These are phyloP conservation scores for Drosophila seguyi DNA, from an alignment of 1,140 invertebrate species.

Conservation along the genomic window DNA sequence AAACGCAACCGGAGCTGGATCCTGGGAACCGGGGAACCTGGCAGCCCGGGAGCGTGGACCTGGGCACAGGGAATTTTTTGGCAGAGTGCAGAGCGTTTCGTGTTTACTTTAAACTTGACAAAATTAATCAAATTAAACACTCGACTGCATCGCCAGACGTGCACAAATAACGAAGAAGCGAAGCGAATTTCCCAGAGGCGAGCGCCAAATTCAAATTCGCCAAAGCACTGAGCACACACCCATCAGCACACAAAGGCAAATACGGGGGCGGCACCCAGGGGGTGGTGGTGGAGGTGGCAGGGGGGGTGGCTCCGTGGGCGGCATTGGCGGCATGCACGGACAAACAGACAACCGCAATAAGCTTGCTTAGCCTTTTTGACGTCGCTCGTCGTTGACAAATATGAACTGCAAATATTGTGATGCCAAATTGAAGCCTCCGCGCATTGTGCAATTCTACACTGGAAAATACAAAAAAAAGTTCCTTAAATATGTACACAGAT, in stretches of 20 bases:
- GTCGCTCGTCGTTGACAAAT: constrained; percentile 66
- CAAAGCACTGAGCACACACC: constrained; percentile 40
- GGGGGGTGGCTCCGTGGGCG: background rate
- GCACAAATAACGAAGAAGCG: constrained; percentile 75
- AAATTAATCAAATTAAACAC: constrained; percentile 84
- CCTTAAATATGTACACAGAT: too few species aligned
- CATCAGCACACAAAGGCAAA: constrained; percentile 30
- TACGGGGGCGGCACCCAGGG: background rate
- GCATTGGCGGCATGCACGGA: constrained; percentile 32
- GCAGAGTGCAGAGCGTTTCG: constrained; percentile 69
- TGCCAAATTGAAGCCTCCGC: constrained; percentile 68
- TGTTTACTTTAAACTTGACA: constrained; percentile 82
- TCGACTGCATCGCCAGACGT: constrained; percentile 81
- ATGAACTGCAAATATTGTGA: constrained; percentile 80
- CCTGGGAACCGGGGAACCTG: background rate
- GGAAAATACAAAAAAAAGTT: too few species aligned
- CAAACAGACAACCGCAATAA: constrained; percentile 78
- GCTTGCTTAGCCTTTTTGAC: constrained; percentile 81
- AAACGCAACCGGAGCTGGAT: constrained; percentile 25
- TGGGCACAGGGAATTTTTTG: constrained; percentile 52
- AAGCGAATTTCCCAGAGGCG: constrained; percentile 47
- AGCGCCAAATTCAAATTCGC: constrained; percentile 72
- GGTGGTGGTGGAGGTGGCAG: background rate
- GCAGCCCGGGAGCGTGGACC: background rate
- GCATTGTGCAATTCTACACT: constrained; percentile 30